Conservation (phyloP, 2,797 vertebrate species). For the Strix occidentalis region DNA sequence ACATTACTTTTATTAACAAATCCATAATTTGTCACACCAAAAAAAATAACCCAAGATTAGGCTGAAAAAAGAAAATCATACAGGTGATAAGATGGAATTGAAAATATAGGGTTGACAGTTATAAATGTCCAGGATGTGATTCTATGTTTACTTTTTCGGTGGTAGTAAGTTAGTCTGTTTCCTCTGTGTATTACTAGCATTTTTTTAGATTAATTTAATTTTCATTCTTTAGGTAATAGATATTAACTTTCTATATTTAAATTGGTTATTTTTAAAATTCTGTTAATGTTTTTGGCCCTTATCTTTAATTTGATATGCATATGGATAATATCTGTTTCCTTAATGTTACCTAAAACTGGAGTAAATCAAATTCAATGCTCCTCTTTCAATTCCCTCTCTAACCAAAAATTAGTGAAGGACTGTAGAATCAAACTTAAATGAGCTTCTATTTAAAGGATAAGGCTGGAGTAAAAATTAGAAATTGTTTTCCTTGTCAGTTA, state of each 20-base stretch:
- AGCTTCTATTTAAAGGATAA: not conserved
- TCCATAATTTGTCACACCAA: not conserved
- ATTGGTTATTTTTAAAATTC: not conserved
- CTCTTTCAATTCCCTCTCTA: not conserved
- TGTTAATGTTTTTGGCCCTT: not conserved
- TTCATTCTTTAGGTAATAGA: not conserved
- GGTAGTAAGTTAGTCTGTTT: not conserved
- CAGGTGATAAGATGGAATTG: not conserved
- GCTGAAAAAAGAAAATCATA: not conserved
- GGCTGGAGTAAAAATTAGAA: not conserved
- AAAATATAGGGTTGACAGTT: not conserved
- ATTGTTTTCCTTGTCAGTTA: not conserved
- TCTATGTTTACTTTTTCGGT: not conserved
- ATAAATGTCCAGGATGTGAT: not conserved
- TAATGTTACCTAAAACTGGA: not conserved
- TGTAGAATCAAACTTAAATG: not conserved
- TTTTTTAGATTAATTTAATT: not conserved
- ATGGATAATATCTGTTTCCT: not conserved
- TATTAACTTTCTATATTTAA: not conserved
- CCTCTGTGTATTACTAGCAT: not conserved
- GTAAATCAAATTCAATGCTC: not conserved
- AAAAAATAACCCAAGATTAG: not conserved
- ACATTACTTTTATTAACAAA: not conserved
- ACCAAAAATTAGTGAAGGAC: not conserved
- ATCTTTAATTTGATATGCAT: not conserved